phyloP scores from a whole-genome alignment of 2,113 vertebrate species.

The Tenrec ecaudatus region DNA sequence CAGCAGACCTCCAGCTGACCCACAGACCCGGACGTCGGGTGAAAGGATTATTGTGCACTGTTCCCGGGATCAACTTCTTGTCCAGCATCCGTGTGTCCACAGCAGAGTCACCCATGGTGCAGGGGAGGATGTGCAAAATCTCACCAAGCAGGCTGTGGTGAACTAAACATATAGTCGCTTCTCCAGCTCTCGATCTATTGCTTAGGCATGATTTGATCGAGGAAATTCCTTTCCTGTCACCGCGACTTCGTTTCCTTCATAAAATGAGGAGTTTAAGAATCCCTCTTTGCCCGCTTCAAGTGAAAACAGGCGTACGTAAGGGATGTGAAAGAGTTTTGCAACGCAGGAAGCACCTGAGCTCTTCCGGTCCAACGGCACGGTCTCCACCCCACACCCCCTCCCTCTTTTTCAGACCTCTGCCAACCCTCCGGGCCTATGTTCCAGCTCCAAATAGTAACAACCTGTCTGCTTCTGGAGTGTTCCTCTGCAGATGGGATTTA shows the following conservation, averaged over 20 bases:
- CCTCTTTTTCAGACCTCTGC: background rate
- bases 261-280: background rate
- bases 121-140: background rate
- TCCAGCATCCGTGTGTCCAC: background rate
- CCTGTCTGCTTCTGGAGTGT: conserved; percentile 6
- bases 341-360: background rate
- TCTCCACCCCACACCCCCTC: accelerated
- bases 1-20: background rate
- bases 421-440: background rate
- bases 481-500: conserved; percentile 79
- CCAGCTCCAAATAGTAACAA: conserved; percentile 16
- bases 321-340: background rate
- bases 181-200: background rate
- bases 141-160: background rate
- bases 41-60: background rate
- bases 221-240: background rate
- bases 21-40: background rate
- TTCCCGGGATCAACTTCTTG: background rate
- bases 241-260: conserved; percentile 14
- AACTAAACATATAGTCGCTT: background rate
- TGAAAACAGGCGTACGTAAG: background rate
- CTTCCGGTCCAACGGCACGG: background rate
- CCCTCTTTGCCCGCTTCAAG: background rate
- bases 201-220: background rate
- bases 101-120: background rate